Base-by-base conservation (phyloP, 2,797 vertebrate genomes). In the Cottoperca gobio region DNA sequence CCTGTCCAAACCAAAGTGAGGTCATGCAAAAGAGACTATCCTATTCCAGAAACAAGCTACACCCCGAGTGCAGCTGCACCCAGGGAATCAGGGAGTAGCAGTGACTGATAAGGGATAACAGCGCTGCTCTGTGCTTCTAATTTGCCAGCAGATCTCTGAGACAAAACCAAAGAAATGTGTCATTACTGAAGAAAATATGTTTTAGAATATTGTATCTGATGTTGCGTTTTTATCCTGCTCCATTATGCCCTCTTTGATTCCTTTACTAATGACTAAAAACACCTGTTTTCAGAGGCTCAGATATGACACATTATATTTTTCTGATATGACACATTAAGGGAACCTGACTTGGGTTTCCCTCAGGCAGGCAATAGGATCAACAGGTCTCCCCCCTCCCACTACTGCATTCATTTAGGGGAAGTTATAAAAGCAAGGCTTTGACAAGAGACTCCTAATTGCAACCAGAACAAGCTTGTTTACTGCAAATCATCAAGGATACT, bases 381-480 rank as follows among this genome's bases (percentile, higher is more conserved):
- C 33, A 49, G 39, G 31, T 37, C 59, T 53, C 58, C 26, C 45
- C 28, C 71, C 69, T 68, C 72, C 46, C 39, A 26, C 72, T 28
- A 2, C 73, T 86, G 69, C 53, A 53, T 79, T 85, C 43, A 69
- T 82, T 88, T 50, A 79, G 42, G 42, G 79, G 77, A 88, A 88
- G 86, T 81, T 83, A 79, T 87, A 85, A 91, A 91, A 88, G 61
- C 62, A 31, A 45, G 63, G 49, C 76, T 83, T 78, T 76, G 59
- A 90, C 76, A 82, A 70, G 75, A 88, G 69, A 50, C 65, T 71
- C 78, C 31, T 89, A 85, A 90, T 90, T 91, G 70, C 67, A 87
- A 88, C 80, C 88, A 93, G 86, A 88, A 77, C 71, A 61, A 68
- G 69, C 57, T 75, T 88, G 77, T 92, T 93, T 91, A 87, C 82